Conservation (phyloP, 1,140 invertebrate species). For the Tenebrio molitor region DNA sequence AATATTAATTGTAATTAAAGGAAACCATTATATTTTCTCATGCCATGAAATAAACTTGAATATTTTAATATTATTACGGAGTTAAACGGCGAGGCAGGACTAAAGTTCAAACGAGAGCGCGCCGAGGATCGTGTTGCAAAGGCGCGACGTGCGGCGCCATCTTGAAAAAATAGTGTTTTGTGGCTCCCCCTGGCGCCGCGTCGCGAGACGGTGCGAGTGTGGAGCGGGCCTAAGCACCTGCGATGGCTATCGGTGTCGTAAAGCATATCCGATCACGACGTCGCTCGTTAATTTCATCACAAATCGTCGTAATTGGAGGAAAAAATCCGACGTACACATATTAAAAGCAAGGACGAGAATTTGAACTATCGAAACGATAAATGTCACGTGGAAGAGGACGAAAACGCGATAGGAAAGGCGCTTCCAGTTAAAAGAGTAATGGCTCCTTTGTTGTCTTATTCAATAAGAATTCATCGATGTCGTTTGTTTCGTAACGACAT, state of each 20-base stretch:
- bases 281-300: neutral
- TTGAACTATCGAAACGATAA: neutral
- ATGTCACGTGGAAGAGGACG: neutral
- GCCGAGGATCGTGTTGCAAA: constrained; percentile 41
- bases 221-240: neutral
- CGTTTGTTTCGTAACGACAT: constrained; percentile 53
- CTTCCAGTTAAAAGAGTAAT: constrained; percentile 21
- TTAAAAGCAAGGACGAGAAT: neutral
- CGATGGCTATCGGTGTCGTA: constrained; percentile 1
- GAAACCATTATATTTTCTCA: constrained; percentile 46
- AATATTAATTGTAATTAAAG: constrained; percentile 48
- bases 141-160: too few relatives aligned
- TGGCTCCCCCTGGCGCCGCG: too few relatives aligned
- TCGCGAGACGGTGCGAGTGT: too few relatives aligned
- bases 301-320: neutral
- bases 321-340: neutral
- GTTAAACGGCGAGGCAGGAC: constrained; percentile 5
- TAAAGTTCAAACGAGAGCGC: constrained; percentile 45
- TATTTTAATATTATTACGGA: constrained; percentile 33
- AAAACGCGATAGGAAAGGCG: constrained; percentile 8
- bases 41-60: constrained; percentile 44
- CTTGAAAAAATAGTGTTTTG: too few relatives aligned
- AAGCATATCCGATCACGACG: neutral
- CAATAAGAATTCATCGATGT: constrained; percentile 49
- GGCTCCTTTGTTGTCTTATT: constrained; percentile 49